Evolutionary conservation across 2,113 vertebrate species (phyloP).

Genomic region (Barnardius zonarius): DNA sequence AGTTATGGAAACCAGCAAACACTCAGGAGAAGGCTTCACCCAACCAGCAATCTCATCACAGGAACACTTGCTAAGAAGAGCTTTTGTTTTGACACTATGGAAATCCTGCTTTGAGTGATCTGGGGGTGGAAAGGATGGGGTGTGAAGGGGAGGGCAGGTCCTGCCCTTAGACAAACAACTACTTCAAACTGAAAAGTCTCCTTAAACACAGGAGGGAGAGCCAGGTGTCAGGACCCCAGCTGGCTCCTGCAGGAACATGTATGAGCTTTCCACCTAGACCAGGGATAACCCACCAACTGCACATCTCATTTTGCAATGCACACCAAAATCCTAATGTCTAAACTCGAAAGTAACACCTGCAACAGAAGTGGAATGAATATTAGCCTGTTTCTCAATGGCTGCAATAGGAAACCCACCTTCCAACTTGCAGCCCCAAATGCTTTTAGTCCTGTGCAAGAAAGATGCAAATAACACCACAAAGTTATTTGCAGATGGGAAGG

Average conservation of each 20-base stretch:
- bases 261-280: rapidly evolving
- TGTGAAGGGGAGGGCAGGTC: background rate
- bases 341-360: background rate
- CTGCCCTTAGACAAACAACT: background rate
- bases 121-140: background rate
- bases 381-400: background rate
- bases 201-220: rapidly evolving
- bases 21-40: background rate
- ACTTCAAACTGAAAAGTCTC: background rate
- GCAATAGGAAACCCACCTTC: background rate
- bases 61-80: background rate
- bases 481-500: background rate
- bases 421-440: rapidly evolving
- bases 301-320: too few relatives aligned
- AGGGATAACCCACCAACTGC: background rate
- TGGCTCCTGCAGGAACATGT: background rate
- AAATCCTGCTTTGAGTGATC: background rate
- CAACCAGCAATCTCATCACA: background rate
- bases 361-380: background rate
- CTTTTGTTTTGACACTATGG: background rate
- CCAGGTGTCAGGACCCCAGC: background rate
- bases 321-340: background rate
- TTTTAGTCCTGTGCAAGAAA: background rate
- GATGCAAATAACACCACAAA: background rate
- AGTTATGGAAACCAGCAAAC: background rate